These are phyloP conservation scores for Danio kyathit DNA, from an alignment of 2,797 vertebrate species.

Conservation along the genomic window DNA sequence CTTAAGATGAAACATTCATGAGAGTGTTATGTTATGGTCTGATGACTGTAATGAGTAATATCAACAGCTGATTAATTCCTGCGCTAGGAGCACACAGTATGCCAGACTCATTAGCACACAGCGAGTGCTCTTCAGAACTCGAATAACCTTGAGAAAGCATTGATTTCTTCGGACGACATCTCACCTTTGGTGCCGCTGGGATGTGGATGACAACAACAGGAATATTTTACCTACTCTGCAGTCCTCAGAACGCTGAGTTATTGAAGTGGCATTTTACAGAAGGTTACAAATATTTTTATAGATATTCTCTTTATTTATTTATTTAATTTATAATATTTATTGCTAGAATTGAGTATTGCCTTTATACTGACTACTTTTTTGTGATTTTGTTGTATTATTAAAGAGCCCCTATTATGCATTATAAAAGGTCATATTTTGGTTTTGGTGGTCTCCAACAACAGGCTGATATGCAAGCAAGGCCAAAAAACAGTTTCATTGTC, in stretches of 20 bases:
- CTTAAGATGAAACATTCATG: constrained; percentile 38
- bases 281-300: background rate
- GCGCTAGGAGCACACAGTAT: constrained; percentile 12
- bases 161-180: constrained; percentile 40
- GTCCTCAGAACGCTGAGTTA: background rate
- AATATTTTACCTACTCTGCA: constrained; percentile 15
- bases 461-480: too few relatives aligned
- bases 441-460: too few relatives aligned
- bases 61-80: constrained; percentile 47
- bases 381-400: too few relatives aligned
- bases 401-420: too few relatives aligned
- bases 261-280: background rate
- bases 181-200: constrained; percentile 37
- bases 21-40: constrained; percentile 27
- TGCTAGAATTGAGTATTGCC: too few relatives aligned
- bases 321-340: too few relatives aligned
- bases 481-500: too few relatives aligned
- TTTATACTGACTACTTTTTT: too few relatives aligned
- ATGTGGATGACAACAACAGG: constrained; percentile 3
- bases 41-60: constrained; percentile 36
- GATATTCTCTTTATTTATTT: too few relatives aligned
- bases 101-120: constrained; percentile 50
- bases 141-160: constrained; percentile 53
- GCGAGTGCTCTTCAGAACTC: constrained; percentile 31
- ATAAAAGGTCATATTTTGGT: too few relatives aligned